phyloP scores from a whole-genome alignment of 2,888 invertebrate species.

The Cryptops parisi region DNA sequence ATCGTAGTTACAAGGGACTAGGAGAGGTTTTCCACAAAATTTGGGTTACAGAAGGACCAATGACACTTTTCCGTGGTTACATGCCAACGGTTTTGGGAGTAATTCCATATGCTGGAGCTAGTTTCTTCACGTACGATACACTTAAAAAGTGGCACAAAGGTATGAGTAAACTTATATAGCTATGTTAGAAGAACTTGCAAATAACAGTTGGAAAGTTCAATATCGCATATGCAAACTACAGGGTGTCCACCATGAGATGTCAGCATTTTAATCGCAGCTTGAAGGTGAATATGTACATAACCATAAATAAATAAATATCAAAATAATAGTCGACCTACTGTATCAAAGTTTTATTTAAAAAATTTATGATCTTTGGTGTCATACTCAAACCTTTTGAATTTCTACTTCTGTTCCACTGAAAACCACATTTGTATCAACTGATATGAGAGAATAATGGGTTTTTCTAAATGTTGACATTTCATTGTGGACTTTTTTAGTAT shows the following conservation, averaged over 20 bases:
- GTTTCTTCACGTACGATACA: conserved; percentile 94
- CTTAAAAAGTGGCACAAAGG: conserved; percentile 65
- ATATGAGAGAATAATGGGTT: too few relatives aligned
- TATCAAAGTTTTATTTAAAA: too few relatives aligned
- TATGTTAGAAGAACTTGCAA: neutral
- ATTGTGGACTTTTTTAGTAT: too few relatives aligned
- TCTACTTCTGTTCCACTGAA: too few relatives aligned
- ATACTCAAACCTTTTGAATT: too few relatives aligned
- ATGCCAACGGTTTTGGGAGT: conserved; percentile 83
- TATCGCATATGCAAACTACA: neutral
- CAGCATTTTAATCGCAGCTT: neutral
- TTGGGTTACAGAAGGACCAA: conserved; percentile 57
- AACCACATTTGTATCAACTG: too few relatives aligned
- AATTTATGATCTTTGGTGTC: too few relatives aligned
- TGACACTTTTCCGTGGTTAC: conserved; percentile 70
- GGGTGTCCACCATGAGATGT: too few relatives aligned
- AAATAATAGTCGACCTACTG: too few relatives aligned
- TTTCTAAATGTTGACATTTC: too few relatives aligned
- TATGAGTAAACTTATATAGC: conserved; percentile 32
- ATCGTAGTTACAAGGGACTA: conserved; percentile 34
- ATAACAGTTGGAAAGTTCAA: neutral
- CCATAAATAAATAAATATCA: too few relatives aligned
- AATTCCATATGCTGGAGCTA: conserved; percentile 91
- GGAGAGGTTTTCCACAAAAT: conserved; percentile 42
- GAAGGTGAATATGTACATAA: too few relatives aligned